phyloP scores from a whole-genome alignment of 1,140 invertebrate genomes.

The Drosophila asahinai region DNA sequence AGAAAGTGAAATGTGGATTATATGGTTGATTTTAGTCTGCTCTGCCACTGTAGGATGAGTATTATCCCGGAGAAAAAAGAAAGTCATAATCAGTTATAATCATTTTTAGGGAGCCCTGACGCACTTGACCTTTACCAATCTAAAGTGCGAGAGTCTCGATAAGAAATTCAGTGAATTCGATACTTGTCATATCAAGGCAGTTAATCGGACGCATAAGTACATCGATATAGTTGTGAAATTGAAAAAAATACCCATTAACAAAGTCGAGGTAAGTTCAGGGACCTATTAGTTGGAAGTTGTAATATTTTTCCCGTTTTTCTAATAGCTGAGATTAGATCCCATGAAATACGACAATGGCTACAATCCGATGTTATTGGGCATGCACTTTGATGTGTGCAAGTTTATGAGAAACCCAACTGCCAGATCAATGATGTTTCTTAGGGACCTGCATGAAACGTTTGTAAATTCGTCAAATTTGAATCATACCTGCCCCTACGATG shows the following conservation, averaged over 20 bases:
- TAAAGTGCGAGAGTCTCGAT: conserved; percentile 36
- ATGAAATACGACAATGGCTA: conserved; percentile 29
- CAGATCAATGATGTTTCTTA: conserved; percentile 2
- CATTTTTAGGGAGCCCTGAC: neutral
- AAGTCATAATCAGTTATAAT: no score
- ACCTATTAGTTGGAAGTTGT: no score
- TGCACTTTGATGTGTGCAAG: conserved; percentile 34
- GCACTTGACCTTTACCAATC: conserved; percentile 33
- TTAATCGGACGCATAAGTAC: conserved; percentile 55
- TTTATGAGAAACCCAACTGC: conserved; percentile 3
- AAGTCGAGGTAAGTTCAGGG: conserved; percentile 10
- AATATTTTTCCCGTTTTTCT: neutral
- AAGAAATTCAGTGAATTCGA: conserved; percentile 2
- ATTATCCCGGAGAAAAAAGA: neutral
- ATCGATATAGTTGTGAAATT: conserved; percentile 17
- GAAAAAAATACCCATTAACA: conserved; percentile 9
- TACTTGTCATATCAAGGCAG: conserved; percentile 44
- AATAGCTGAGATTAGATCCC: conserved; percentile 7
- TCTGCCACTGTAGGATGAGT: neutral
- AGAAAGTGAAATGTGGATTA: conserved; percentile 11
- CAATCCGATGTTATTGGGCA: conserved; percentile 13
- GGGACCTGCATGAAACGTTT: neutral
- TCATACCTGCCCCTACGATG: conserved; percentile 36
- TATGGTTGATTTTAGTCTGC: neutral
- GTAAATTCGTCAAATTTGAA: conserved; percentile 25